A percentile compares a stretch with the other conserved stretches of the same genome.
Conservation (phyloP, 2,888 invertebrate genomes). For the Tridacna crocea region DNA sequence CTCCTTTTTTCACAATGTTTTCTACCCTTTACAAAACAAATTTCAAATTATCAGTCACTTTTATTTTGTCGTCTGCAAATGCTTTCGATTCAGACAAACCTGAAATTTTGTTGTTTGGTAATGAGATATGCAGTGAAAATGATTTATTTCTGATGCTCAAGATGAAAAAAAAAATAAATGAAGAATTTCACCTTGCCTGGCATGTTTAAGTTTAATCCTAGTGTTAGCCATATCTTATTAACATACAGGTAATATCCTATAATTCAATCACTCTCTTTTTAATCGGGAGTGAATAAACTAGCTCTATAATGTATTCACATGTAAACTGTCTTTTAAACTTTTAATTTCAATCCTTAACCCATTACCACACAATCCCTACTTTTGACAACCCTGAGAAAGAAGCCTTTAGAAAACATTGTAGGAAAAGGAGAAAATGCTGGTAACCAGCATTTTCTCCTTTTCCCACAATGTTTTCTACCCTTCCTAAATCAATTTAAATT, state of each 20-base stretch:
- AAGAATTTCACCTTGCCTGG: conserved; percentile 13
- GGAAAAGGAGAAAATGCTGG: background rate
- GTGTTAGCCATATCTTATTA: conserved; percentile 19
- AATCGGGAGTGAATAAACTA: too few species aligned
- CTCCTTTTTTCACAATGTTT: too few species aligned
- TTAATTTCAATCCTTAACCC: background rate
- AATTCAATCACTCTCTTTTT: conserved; percentile 19
- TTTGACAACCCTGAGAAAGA: too few species aligned
- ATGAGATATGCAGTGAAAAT: background rate
- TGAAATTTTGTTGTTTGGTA: background rate
- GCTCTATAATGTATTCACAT: background rate
- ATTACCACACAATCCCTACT: too few species aligned
- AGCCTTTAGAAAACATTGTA: background rate
- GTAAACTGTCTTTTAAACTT: background rate
- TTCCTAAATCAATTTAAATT: background rate
- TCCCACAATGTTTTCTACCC: background rate
- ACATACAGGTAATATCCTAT: background rate
- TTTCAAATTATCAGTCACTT: too few species aligned
- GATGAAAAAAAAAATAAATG: background rate
- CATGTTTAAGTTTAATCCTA: conserved; percentile 18
- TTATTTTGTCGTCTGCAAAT: too few species aligned
- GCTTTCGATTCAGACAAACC: background rate
- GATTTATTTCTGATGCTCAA: background rate
- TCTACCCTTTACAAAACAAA: too few species aligned
- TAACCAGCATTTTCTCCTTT: background rate